Evolutionary conservation across 2,888 invertebrate species (phyloP).

Genomic region (Thyatira batis): DNA sequence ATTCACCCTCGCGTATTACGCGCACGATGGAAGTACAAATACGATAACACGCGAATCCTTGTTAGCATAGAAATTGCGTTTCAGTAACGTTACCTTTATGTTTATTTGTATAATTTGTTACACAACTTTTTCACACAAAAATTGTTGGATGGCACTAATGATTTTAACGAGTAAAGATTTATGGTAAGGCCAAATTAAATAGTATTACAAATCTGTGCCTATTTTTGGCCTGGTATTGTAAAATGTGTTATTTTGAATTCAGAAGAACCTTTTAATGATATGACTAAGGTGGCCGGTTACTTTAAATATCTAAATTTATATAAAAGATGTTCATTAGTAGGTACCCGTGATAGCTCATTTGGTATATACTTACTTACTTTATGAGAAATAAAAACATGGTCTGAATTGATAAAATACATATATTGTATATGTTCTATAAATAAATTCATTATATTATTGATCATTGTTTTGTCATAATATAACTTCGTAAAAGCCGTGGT

Average conservation of each 20-base stretch:
- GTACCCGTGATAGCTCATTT: too few species aligned
- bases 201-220: too few species aligned
- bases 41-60: slow-evolving; percentile 50
- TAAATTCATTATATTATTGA: too few species aligned
- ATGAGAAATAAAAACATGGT: too few species aligned
- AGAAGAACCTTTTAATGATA: too few species aligned
- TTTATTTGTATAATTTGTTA: slow-evolving; percentile 17
- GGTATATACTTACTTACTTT: too few species aligned
- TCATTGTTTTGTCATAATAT: not conserved
- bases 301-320: too few species aligned
- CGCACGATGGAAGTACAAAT: slow-evolving; percentile 47
- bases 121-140: not conserved
- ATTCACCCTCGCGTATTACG: slow-evolving; percentile 54
- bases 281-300: too few species aligned
- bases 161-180: not conserved
- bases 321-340: too few species aligned
- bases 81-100: slow-evolving; percentile 21
- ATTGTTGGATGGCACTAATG: not conserved
- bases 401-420: not conserved
- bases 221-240: too few species aligned
- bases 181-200: not conserved
- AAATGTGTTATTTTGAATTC: too few species aligned
- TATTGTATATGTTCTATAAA: not conserved
- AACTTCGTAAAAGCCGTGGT: too few species aligned
- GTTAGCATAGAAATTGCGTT: slow-evolving; percentile 57